Percentiles rank a stretch among this genome's conserved stretches.
These are phyloP conservation scores for Artibeus lituratus DNA, from an alignment of 2,797 vertebrate genomes.

Conservation along the genomic window DNA sequence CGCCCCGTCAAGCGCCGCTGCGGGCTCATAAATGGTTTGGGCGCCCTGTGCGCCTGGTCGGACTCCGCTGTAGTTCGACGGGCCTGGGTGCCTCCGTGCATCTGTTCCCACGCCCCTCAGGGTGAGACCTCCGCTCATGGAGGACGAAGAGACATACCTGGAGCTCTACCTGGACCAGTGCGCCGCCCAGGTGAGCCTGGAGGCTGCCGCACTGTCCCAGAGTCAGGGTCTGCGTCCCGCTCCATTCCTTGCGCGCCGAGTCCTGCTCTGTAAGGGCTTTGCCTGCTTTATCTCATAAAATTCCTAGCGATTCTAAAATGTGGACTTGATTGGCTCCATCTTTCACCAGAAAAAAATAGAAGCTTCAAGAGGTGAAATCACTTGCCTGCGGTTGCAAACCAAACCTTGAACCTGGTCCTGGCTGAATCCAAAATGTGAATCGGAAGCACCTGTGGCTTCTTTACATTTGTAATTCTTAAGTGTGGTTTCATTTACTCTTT, in stretches of 20 bases:
- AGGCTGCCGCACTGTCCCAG: not conserved
- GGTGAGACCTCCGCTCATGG: slow-evolving; percentile 14
- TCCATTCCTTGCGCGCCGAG: fast-evolving
- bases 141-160: slow-evolving; percentile 83
- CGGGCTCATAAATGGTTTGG: not conserved
- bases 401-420: not conserved
- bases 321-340: not conserved
- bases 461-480: not conserved
- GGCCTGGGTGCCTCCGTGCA: fast-evolving
- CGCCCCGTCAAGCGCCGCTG: not conserved
- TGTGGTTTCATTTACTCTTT: not conserved
- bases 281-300: not conserved
- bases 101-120: fast-evolving
- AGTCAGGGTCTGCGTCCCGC: not conserved
- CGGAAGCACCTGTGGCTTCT: not conserved
- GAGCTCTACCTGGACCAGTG: slow-evolving; percentile 90
- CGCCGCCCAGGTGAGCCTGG: slow-evolving; percentile 80
- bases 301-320: not conserved
- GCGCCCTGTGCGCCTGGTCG: fast-evolving
- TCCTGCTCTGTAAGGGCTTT: not conserved
- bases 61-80: fast-evolving
- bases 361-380: not conserved
- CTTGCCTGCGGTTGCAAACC: not conserved
- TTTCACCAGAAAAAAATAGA: not conserved
- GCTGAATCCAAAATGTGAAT: not conserved